Evolutionary conservation across 2,113 vertebrate genomes (phyloP).

Genomic region (Pachyramphus minor): DNA sequence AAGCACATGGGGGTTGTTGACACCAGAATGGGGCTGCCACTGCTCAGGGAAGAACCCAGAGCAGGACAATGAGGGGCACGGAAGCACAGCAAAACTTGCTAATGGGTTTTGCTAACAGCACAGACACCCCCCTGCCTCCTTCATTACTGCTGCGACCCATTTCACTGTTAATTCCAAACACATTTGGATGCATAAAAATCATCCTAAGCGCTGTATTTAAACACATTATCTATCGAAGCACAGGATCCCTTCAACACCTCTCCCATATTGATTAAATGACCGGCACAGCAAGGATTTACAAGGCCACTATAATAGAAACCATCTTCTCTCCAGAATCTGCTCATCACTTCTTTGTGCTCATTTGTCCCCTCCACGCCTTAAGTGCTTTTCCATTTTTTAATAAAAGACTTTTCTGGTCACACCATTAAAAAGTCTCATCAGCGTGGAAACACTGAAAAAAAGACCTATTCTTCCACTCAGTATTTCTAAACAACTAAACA

Average conservation of each 20-base stretch:
- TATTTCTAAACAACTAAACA: background rate
- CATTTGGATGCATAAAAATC: slow-evolving; percentile 31
- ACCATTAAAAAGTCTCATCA: background rate
- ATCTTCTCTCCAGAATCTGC: background rate
- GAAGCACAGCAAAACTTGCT: slow-evolving; percentile 60
- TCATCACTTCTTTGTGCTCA: background rate
- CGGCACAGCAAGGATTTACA: background rate
- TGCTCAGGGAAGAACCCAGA: slow-evolving; percentile 36
- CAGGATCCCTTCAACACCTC: slow-evolving; percentile 11
- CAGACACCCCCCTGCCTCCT: slow-evolving; percentile 22
- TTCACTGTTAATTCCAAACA: slow-evolving; percentile 56
- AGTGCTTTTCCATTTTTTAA: background rate
- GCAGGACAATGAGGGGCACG: slow-evolving; percentile 56
- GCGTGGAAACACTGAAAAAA: background rate
- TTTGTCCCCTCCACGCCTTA: background rate
- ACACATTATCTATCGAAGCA: background rate
- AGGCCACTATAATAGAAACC: background rate
- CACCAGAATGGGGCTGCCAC: slow-evolving; percentile 22
- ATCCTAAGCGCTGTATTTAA: slow-evolving; percentile 2
- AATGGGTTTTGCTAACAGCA: slow-evolving; percentile 54
- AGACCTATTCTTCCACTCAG: background rate
- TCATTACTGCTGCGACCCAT: slow-evolving; percentile 42
- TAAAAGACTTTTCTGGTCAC: background rate
- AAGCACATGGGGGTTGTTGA: slow-evolving; percentile 21
- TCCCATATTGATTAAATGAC: slow-evolving; percentile 33